A percentile compares a stretch with the other conserved stretches of the same genome.
Evolutionary conservation across 2,888 invertebrate species (phyloP).

Genomic region (Blera fallax): DNA sequence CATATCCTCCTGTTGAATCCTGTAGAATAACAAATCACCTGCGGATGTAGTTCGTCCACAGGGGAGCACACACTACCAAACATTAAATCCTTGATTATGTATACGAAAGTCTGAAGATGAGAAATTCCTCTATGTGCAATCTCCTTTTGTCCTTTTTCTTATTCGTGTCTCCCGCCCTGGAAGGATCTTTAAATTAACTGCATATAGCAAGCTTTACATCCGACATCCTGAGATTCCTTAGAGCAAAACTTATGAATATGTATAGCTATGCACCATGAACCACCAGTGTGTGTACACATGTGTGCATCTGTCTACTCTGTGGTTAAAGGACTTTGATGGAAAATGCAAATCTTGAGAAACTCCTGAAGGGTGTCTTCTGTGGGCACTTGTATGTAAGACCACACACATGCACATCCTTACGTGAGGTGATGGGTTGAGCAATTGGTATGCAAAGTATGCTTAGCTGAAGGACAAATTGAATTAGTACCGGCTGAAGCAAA

Average conservation of each 20-base stretch:
- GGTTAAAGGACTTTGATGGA: constrained; percentile 42
- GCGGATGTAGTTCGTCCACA: constrained; percentile 2
- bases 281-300: not conserved
- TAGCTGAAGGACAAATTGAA: constrained; percentile 62
- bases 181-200: constrained; percentile 57
- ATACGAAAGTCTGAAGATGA: constrained; percentile 48
- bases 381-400: constrained; percentile 44
- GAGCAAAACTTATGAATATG: constrained; percentile 44
- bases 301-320: not conserved
- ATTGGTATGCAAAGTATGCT: constrained; percentile 32
- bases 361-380: constrained; percentile 38
- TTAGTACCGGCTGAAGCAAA: constrained; percentile 42
- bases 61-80: constrained; percentile 5
- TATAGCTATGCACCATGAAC: not conserved
- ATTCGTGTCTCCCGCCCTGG: not conserved
- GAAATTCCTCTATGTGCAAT: constrained; percentile 11
- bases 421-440: not conserved
- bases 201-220: constrained; percentile 25
- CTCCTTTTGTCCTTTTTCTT: not conserved
- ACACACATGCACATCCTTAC: not conserved
- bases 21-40: constrained; percentile 43
- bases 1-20: constrained; percentile 35
- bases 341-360: constrained; percentile 64
- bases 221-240: not conserved
- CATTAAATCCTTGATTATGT: constrained; percentile 42